Percentiles rank a stretch among this genome's conserved stretches.
Evolutionary conservation across 2,113 vertebrate genomes (phyloP).

Genomic region (Irena cyanogastra): DNA sequence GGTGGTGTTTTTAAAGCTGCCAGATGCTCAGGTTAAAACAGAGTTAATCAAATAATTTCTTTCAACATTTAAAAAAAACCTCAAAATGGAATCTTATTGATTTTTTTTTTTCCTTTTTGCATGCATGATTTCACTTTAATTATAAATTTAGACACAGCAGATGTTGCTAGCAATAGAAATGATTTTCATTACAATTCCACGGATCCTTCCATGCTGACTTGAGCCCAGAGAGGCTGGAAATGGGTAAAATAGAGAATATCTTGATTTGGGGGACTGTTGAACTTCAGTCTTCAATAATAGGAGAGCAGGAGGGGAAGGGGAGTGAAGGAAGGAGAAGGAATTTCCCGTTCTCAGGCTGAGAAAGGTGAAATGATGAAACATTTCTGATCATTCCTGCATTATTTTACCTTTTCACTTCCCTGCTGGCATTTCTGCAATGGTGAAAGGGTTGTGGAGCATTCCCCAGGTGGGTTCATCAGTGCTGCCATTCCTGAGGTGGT

Average conservation of each 20-base stretch:
- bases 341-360: background rate
- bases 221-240: background rate
- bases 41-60: slow-evolving; percentile 55
- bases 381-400: background rate
- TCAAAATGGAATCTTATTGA: slow-evolving; percentile 35
- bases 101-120: slow-evolving; percentile 5
- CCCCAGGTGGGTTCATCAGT: background rate
- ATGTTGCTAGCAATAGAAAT: slow-evolving; percentile 50
- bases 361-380: background rate
- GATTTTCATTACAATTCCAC: slow-evolving; percentile 8
- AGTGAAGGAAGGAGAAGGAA: background rate
- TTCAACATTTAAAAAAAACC: background rate
- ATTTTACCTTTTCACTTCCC: background rate
- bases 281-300: rapidly evolving
- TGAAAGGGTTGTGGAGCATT: background rate
- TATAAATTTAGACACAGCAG: slow-evolving; percentile 62
- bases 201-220: background rate
- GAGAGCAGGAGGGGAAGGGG: background rate
- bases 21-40: slow-evolving; percentile 57
- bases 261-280: background rate
- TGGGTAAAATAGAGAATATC: background rate
- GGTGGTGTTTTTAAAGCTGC: background rate
- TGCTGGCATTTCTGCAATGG: background rate
- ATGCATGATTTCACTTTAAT: slow-evolving; percentile 60
- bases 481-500: background rate